These are phyloP conservation scores for Gymnocypris eckloni DNA, from an alignment of 2,797 vertebrate species.

Conservation along the genomic window DNA sequence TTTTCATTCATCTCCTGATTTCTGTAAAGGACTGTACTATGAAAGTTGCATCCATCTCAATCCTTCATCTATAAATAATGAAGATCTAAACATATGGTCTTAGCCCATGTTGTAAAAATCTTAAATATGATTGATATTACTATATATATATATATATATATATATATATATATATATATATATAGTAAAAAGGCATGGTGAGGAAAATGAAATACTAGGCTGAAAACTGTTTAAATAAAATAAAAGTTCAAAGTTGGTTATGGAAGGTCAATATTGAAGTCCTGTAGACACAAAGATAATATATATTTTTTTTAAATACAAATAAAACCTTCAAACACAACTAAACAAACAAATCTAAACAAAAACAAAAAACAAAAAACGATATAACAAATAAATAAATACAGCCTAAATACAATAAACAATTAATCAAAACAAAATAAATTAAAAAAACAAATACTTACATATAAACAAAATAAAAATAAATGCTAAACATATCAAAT, in stretches of 20 bases:
- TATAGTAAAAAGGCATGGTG: background rate
- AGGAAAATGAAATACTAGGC: background rate
- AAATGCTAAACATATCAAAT: background rate
- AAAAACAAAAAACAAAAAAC: background rate
- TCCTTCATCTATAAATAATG: slow-evolving; percentile 77
- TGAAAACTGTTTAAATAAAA: background rate
- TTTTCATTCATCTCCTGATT: slow-evolving; percentile 37
- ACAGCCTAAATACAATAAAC: too few species aligned
- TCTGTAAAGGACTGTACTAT: slow-evolving; percentile 25
- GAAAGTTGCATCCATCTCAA: slow-evolving; percentile 61
- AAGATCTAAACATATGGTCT: slow-evolving; percentile 65
- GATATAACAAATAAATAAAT: background rate
- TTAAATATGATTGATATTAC: background rate
- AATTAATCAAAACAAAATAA: too few species aligned
- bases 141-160: background rate
- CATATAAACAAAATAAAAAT: background rate
- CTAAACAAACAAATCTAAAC: background rate
- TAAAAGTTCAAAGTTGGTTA: background rate
- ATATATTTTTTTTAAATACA: too few species aligned
- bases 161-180: too few species aligned
- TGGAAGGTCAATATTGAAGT: background rate
- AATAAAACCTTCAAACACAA: background rate
- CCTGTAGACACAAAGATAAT: background rate
- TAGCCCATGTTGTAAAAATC: slow-evolving; percentile 61
- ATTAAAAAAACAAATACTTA: background rate